phyloP scores from a whole-genome alignment of 2,888 invertebrate genomes.

The Andrena praecox region DNA sequence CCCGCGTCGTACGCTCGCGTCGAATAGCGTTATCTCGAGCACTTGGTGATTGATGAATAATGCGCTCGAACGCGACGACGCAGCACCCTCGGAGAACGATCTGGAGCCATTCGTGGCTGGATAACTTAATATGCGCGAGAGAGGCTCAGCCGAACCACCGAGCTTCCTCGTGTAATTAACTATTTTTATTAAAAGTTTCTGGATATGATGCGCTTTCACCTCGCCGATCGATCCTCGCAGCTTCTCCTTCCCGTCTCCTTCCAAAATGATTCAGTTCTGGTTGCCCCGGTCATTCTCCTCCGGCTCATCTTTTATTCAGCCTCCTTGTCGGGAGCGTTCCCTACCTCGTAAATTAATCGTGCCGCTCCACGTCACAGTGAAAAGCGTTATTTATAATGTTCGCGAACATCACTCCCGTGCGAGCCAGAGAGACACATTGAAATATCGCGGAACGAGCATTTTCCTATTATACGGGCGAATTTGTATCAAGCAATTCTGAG shows the following conservation, averaged over 20 bases:
- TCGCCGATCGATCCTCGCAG: background rate
- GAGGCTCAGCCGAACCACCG: background rate
- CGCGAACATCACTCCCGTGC: background rate
- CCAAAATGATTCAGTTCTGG: background rate
- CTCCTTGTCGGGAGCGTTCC: conserved; percentile 24
- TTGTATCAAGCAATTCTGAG: conserved; percentile 43
- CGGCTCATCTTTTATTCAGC: conserved; percentile 43
- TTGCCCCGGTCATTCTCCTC: background rate
- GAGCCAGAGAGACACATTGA: conserved; percentile 15
- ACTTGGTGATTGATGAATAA: conserved; percentile 23
- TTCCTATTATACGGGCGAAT: conserved; percentile 46
- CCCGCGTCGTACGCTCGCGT: background rate
- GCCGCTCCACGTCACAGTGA: conserved; percentile 11
- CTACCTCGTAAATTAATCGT: conserved; percentile 49
- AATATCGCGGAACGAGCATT: conserved; percentile 26
- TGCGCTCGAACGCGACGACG: conserved; percentile 18
- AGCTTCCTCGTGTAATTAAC: conserved; percentile 7
- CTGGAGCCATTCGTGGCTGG: background rate
- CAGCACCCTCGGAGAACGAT: background rate
- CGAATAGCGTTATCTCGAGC: conserved; percentile 19
- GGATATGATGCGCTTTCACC: too few relatives aligned
- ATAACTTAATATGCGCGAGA: conserved; percentile 18
- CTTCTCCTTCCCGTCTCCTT: background rate
- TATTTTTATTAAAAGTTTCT: too few relatives aligned
- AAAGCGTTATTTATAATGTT: conserved; percentile 43